A percentile compares a stretch with the other conserved stretches of the same genome.
These are phyloP conservation scores for Synanthedon vespiformis DNA, from an alignment of 2,888 invertebrate species.

Conservation along the genomic window DNA sequence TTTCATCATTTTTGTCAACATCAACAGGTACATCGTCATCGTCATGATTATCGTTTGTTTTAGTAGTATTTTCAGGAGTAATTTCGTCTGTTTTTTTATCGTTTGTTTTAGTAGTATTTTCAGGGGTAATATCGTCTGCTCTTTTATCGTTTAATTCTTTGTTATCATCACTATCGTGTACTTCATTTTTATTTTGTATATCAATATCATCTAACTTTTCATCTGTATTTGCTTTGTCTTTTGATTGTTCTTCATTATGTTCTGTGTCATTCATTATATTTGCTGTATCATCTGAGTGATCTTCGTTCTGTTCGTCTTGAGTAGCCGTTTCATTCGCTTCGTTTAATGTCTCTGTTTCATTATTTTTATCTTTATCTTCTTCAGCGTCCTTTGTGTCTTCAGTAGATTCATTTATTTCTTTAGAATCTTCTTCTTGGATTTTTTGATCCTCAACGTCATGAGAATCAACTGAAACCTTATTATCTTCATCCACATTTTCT, in stretches of 20 bases:
- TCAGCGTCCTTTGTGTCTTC: constrained; percentile 5
- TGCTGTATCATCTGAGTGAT: constrained; percentile 3
- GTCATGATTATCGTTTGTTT: constrained; percentile 7
- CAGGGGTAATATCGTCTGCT: background rate
- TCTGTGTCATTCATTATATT: constrained; percentile 1
- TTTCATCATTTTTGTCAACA: constrained; percentile 10
- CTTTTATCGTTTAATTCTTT: background rate
- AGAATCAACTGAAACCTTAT: background rate
- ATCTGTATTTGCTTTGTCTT: constrained; percentile 7
- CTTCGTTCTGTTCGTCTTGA: background rate
- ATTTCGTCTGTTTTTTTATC: no score
- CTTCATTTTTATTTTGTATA: constrained; percentile 6
- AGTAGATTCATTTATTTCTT: constrained; percentile 5
- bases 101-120: constrained; percentile 4
- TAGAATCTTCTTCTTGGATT: constrained; percentile 5
- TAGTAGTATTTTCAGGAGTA: constrained; percentile 5
- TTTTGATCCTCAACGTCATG: background rate
- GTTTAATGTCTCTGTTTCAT: constrained; percentile 1
- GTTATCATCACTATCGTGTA: constrained; percentile 5
- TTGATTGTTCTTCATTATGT: constrained; percentile 8
- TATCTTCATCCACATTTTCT: background rate
- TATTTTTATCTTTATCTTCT: constrained; percentile 11
- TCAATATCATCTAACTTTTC: constrained; percentile 10
- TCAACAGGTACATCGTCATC: constrained; percentile 10
- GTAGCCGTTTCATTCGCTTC: background rate